These are phyloP conservation scores for Tipula unca DNA, from an alignment of 2,888 invertebrate species.

Conservation along the genomic window DNA sequence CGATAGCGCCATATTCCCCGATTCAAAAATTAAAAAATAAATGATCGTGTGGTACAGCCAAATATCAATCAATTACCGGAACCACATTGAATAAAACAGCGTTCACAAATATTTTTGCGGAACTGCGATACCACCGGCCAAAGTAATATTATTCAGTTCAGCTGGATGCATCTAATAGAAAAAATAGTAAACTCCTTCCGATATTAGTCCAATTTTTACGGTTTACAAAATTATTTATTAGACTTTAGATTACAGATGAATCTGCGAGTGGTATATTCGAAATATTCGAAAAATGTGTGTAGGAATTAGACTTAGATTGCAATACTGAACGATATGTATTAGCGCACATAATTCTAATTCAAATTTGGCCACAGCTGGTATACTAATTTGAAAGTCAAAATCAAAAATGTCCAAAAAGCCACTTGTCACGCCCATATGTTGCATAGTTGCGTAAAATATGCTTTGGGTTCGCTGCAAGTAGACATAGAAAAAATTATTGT, in stretches of 20 bases:
- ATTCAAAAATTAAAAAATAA: not conserved
- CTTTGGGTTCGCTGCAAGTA: not conserved
- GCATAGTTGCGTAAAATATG: not conserved
- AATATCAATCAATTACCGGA: too few species aligned
- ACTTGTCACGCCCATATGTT: not conserved
- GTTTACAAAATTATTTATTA: not conserved
- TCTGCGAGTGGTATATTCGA: not conserved
- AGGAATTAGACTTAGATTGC: too few species aligned
- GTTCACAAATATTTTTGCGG: too few species aligned
- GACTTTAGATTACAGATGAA: not conserved
- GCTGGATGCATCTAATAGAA: not conserved
- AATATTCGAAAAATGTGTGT: too few species aligned
- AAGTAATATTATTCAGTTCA: not conserved
- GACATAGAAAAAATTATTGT: not conserved
- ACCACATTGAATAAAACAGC: too few species aligned
- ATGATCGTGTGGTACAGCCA: too few species aligned
- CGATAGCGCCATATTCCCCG: not conserved
- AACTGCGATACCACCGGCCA: not conserved
- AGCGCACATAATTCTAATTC: not conserved
- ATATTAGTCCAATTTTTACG: not conserved
- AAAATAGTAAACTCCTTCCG: not conserved
- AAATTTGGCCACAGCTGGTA: not conserved
- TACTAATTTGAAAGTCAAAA: not conserved
- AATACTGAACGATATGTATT: too few species aligned
- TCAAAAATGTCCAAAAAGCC: not conserved